phyloP scores from a whole-genome alignment of 2,797 vertebrate genomes.

The Spinus olivaceus region DNA sequence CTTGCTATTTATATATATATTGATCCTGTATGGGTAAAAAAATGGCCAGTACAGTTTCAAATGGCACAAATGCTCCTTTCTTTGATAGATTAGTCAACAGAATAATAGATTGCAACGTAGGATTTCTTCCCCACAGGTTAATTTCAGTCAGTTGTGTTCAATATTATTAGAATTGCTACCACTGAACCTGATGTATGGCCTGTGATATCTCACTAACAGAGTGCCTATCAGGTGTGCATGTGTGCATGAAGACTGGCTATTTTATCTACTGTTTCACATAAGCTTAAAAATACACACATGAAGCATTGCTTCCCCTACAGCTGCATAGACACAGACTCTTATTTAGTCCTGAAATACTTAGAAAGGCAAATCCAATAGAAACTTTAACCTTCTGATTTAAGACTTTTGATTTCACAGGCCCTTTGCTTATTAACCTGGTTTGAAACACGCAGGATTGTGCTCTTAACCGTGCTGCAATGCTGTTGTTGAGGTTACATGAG shows the following conservation, averaged over 20 bases:
- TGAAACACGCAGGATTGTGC: neutral
- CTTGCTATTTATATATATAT: neutral
- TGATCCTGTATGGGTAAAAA: conserved; percentile 20
- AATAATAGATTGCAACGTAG: neutral
- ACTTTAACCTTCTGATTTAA: neutral
- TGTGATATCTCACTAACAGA: neutral
- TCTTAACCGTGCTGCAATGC: neutral
- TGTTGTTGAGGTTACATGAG: neutral
- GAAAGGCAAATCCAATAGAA: neutral
- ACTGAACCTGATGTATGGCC: neutral
- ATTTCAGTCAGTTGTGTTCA: conserved; percentile 4
- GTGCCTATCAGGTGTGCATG: rapidly evolving
- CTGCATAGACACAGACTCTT: neutral
- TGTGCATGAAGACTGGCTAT: neutral
- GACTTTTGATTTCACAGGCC: neutral
- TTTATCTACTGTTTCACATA: neutral
- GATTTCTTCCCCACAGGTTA: neutral
- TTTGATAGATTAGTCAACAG: conserved; percentile 8
- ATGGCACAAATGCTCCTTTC: neutral
- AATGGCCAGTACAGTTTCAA: neutral
- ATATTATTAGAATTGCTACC: neutral
- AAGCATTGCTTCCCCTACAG: neutral
- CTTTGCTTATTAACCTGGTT: neutral
- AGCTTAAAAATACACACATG: neutral
- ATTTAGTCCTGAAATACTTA: neutral